phyloP scores from a whole-genome alignment of 2,888 invertebrate species.

The Phasia obesa region DNA sequence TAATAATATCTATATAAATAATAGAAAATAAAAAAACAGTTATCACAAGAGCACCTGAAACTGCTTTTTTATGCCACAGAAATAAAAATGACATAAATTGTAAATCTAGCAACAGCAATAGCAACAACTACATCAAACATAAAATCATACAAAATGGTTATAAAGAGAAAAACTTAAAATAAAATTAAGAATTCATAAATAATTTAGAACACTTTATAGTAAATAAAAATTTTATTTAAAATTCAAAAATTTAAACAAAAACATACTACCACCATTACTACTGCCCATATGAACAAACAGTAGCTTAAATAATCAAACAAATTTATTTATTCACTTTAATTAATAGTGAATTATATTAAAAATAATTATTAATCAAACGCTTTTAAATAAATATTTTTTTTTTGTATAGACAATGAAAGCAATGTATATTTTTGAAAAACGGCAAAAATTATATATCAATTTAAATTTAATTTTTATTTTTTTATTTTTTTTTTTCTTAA shows the following conservation, averaged over 20 bases:
- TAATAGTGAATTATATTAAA: constrained; percentile 39
- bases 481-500: constrained; percentile 9
- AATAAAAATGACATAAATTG: constrained; percentile 22
- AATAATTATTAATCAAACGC: constrained; percentile 34
- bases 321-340: constrained; percentile 32
- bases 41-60: constrained; percentile 68
- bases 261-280: constrained; percentile 74
- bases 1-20: constrained; percentile 16
- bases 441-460: constrained; percentile 23
- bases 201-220: constrained; percentile 50
- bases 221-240: constrained; percentile 16
- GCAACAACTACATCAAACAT: constrained; percentile 7
- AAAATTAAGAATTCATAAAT: constrained; percentile 39
- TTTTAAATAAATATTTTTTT: constrained; percentile 28
- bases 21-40: constrained; percentile 56
- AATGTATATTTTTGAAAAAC: constrained; percentile 55
- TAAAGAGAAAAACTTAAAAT: constrained; percentile 52
- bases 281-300: constrained; percentile 83
- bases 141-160: constrained; percentile 49
- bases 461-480: constrained; percentile 15
- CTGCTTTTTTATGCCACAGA: constrained; percentile 58
- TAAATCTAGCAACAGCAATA: constrained; percentile 32
- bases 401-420: constrained; percentile 37
- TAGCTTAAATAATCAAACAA: constrained; percentile 76
- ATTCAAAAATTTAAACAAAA: constrained; percentile 35